These are phyloP conservation scores for Phenganax marumi DNA, from an alignment of 92 coral and sea anemone genomes.

Conservation along the genomic window DNA sequence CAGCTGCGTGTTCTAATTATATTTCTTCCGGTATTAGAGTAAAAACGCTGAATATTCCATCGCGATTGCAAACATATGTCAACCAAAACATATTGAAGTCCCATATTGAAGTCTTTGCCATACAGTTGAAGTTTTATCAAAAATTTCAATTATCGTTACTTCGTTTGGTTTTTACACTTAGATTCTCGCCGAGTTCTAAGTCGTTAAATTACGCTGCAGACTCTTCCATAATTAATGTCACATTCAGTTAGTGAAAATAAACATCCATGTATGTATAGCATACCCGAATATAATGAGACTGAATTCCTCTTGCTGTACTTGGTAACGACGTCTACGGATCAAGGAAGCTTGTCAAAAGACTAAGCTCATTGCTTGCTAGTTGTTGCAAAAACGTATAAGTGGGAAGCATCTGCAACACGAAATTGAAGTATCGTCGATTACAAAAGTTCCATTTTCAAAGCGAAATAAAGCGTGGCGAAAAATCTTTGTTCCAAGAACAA, in stretches of 20 bases:
- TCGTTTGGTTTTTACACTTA: slow-evolving; percentile 39
- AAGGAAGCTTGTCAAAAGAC: not conserved
- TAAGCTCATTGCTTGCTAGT: not conserved
- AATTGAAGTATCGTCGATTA: too few relatives aligned
- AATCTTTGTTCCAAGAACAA: too few relatives aligned
- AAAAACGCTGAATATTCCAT: not conserved
- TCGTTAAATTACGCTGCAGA: slow-evolving; percentile 34
- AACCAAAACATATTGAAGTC: not conserved
- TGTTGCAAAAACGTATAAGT: not conserved
- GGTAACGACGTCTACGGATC: slow-evolving; percentile 30
- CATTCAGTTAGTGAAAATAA: slow-evolving; percentile 45
- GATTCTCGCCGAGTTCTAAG: slow-evolving; percentile 35
- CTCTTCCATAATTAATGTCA: slow-evolving; percentile 40
- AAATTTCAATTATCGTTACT: slow-evolving; percentile 6
- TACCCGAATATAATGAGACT: slow-evolving; percentile 5
- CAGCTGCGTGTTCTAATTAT: not conserved
- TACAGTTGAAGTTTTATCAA: not conserved
- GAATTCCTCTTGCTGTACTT: slow-evolving; percentile 26
- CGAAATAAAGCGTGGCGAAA: too few relatives aligned
- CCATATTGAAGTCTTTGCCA: not conserved
- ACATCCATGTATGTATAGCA: slow-evolving; percentile 8
- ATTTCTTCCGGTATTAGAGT: not conserved
- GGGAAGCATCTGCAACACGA: not conserved
- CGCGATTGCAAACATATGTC: not conserved
- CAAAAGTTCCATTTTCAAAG: too few relatives aligned